Evolutionary conservation across 1,140 invertebrate species (phyloP), one percentile per base, ranked within the genome.

Genomic region (Brachystomella parvula): DNA sequence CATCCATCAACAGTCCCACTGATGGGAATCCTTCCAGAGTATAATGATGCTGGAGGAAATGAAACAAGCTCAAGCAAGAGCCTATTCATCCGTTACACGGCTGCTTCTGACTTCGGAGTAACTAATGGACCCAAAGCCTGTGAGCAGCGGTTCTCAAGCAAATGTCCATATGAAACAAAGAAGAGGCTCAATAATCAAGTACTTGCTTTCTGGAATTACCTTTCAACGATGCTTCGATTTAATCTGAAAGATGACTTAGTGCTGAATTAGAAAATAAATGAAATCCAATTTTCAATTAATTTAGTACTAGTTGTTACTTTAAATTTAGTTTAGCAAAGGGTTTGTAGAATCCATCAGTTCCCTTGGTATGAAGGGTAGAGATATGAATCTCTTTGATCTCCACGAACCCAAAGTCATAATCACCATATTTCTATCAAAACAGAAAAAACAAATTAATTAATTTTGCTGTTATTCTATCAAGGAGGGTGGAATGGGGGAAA

Each of bases 381-480:
- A 87, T 71, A 71, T 85, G 81, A 30, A 87, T 76, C 30, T 77
- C 75, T 17, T 79, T 75, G 1, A 86, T 65, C 21, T 72, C 74
- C n/a, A 77, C 74, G 66, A 78, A 75, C 26, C 84, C 85, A 79
- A 87, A 86, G 24, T 77, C 73, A 71, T 77, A 84, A 63, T 82
- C 75, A 65, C 79, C 74, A 75, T 82, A 82, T 67, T 75, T 77
- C 83, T 86, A n/a, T n/a, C n/a, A n/a, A n/a, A n/a, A n/a, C n/a
- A n/a, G n/a, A n/a, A n/a, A n/a, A n/a, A n/a, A n/a, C n/a, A n/a
- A n/a, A n/a, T n/a, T n/a, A n/a, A n/a, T n/a, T n/a, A n/a, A n/a
- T n/a, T n/a, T n/a, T n/a, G n/a, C n/a, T n/a, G n/a, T n/a, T n/a
- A n/a, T n/a, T n/a, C n/a, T n/a, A n/a, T n/a, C n/a, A n/a, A n/a